Conservation (phyloP, 1,140 invertebrate genomes). For the Cyrtorhinus lividipennis region DNA sequence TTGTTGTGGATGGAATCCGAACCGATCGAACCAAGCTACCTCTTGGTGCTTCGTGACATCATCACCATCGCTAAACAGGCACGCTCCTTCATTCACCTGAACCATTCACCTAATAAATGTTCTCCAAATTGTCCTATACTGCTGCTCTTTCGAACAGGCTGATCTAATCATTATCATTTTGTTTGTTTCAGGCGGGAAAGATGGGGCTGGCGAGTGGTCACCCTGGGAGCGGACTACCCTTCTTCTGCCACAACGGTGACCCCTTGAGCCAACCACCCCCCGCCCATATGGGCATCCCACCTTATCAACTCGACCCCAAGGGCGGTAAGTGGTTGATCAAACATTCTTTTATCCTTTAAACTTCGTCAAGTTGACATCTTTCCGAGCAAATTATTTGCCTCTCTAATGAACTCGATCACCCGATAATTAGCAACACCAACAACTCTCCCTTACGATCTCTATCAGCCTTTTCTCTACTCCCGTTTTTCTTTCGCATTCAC, state of each 20-base stretch:
- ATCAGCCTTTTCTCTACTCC: too few species aligned
- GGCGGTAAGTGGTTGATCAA: conserved; percentile 54
- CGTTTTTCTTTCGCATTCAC: background rate
- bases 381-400: too few species aligned
- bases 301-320: conserved; percentile 74
- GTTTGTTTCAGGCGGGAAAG: conserved; percentile 69
- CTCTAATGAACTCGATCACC: too few species aligned
- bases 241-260: conserved; percentile 80
- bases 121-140: background rate
- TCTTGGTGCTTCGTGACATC: conserved; percentile 36
- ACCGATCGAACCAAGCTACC: conserved; percentile 35
- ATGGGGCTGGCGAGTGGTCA: conserved; percentile 61
- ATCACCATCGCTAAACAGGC: conserved; percentile 29
- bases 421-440: too few species aligned
- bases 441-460: too few species aligned
- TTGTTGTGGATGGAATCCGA: conserved; percentile 39
- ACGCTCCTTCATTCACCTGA: conserved; percentile 21
- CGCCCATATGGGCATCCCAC: conserved; percentile 92
- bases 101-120: too few species aligned
- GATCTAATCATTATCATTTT: conserved; percentile 33
- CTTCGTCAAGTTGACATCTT: too few species aligned
- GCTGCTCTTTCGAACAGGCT: background rate
- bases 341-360: too few species aligned
- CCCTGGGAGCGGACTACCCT: conserved; percentile 53
- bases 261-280: conserved; percentile 79